These are phyloP conservation scores for Corythornis madagascariensis DNA, from an alignment of 2,113 vertebrate genomes.

Conservation along the genomic window DNA sequence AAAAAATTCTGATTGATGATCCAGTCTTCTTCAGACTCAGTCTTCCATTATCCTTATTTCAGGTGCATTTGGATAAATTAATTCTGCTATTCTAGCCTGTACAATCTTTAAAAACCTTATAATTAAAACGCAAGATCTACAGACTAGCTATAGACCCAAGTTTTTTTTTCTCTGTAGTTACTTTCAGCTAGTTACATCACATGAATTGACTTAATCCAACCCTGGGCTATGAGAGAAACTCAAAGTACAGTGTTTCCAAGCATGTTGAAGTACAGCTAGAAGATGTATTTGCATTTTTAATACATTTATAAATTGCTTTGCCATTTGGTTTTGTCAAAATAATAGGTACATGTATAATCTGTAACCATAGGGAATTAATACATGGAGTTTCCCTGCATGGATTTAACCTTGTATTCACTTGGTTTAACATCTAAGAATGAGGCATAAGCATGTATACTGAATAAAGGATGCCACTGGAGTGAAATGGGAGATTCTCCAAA, in stretches of 20 bases:
- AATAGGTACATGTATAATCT: background rate
- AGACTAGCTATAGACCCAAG: background rate
- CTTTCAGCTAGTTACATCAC: background rate
- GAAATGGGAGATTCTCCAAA: background rate
- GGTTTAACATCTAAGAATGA: background rate
- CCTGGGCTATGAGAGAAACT: background rate
- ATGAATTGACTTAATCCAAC: background rate
- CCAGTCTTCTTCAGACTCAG: background rate
- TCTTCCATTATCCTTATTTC: background rate
- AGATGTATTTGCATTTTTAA: background rate
- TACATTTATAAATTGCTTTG: background rate
- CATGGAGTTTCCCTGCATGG: background rate
- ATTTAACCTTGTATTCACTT: background rate
- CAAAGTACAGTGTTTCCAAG: background rate
- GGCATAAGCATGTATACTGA: background rate
- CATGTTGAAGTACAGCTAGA: background rate
- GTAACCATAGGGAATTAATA: background rate
- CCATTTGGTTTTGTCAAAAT: background rate
- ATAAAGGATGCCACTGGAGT: background rate
- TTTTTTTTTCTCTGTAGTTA: background rate
- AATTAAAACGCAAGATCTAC: background rate
- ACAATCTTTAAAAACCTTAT: background rate
- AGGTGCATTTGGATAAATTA: background rate
- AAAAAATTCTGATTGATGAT: background rate
- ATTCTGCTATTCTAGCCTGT: background rate